Evolutionary conservation across 2,797 vertebrate species (phyloP).

Genomic region (Triplophysa bombifrons): DNA sequence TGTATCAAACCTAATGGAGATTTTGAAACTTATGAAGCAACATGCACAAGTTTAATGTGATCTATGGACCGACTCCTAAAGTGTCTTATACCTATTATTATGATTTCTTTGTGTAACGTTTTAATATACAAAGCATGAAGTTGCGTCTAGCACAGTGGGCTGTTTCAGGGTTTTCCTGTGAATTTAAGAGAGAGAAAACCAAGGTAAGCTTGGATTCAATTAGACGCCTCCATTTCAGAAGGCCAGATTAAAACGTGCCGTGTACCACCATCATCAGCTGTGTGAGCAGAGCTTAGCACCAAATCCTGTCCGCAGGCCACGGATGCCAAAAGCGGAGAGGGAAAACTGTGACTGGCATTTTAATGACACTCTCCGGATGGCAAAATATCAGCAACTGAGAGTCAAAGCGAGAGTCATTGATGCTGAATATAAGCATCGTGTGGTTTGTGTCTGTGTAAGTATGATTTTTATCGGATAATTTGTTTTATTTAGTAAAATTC

Average conservation of each 20-base stretch:
- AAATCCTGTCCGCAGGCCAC: constrained; percentile 45
- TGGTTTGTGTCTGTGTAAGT: background rate
- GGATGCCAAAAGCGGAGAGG: constrained; percentile 32
- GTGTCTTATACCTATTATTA: too few species aligned
- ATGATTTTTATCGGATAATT: too few species aligned
- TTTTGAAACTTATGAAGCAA: too few species aligned
- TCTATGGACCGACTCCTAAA: too few species aligned
- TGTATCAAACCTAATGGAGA: too few species aligned
- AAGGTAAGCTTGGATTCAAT: constrained; percentile 48
- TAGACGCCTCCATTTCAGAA: constrained; percentile 38
- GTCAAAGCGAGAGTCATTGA: constrained; percentile 20
- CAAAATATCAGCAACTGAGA: constrained; percentile 13
- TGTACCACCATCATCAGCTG: constrained; percentile 39
- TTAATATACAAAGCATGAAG: too few species aligned
- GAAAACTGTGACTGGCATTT: constrained; percentile 38
- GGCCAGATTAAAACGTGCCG: constrained; percentile 45
- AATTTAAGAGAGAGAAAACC: constrained; percentile 32
- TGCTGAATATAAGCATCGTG: background rate
- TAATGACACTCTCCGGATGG: constrained; percentile 22
- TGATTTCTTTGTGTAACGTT: too few species aligned
- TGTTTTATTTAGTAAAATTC: too few species aligned
- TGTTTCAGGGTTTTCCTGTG: constrained; percentile 24
- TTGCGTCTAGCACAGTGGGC: constrained; percentile 5
- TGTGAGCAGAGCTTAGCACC: constrained; percentile 43
- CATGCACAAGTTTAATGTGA: too few species aligned